Conservation (phyloP, 1,140 invertebrate genomes). For the Brachionus angularis region DNA sequence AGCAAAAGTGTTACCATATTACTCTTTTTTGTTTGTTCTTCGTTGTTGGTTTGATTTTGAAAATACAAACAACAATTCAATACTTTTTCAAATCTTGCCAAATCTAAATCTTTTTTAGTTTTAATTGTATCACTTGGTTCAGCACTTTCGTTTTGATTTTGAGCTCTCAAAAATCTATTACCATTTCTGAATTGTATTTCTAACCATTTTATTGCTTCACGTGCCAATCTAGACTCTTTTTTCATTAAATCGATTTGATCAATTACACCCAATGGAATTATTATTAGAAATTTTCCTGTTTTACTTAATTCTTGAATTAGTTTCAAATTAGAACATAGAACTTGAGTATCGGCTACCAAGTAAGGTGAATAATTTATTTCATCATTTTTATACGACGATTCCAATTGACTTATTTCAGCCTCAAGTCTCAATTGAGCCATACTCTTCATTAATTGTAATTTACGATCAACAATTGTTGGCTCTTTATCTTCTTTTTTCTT, state of each 20-base stretch:
- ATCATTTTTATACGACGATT: constrained; percentile 59
- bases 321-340: constrained; percentile 67
- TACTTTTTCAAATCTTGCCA: constrained; percentile 15
- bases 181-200: constrained; percentile 77
- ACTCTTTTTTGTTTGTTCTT: constrained; percentile 5
- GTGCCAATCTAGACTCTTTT: constrained; percentile 68
- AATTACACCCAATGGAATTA: constrained; percentile 75
- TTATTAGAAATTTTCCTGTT: constrained; percentile 71
- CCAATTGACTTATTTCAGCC: constrained; percentile 68
- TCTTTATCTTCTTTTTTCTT: background rate
- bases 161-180: constrained; percentile 60
- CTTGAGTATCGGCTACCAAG: constrained; percentile 69
- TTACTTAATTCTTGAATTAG: constrained; percentile 72
- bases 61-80: constrained; percentile 36
- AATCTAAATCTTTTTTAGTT: constrained; percentile 40
- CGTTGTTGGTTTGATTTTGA: background rate
- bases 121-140: constrained; percentile 1
- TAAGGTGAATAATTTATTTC: constrained; percentile 66
- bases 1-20: constrained; percentile 9
- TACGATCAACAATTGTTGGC: background rate
- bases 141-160: background rate
- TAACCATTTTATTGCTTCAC: constrained; percentile 84
- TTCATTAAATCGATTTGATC: constrained; percentile 79
- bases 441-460: constrained; percentile 63
- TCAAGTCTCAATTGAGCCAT: constrained; percentile 73